Conservation (phyloP, 2,888 invertebrate species). For the Arctia plantaginis region DNA sequence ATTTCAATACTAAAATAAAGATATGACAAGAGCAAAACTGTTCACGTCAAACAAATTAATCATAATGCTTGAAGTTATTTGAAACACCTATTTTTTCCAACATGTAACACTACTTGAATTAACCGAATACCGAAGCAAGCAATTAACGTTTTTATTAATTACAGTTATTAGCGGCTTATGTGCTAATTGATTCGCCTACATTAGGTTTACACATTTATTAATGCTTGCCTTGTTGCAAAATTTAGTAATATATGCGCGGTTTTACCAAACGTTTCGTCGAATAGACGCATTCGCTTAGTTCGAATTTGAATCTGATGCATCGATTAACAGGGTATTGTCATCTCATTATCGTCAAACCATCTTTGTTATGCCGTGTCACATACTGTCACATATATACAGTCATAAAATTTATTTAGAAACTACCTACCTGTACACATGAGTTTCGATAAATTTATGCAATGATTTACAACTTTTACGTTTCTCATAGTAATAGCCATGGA, state of each 20-base stretch:
- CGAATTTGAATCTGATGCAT: slow-evolving; percentile 21
- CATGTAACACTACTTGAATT: neutral
- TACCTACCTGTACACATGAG: neutral
- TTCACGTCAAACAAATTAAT: neutral
- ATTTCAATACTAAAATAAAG: neutral
- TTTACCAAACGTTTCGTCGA: slow-evolving; percentile 3
- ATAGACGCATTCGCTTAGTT: slow-evolving; percentile 1
- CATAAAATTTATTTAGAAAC: neutral
- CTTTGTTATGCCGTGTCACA: neutral
- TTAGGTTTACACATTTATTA: slow-evolving; percentile 33
- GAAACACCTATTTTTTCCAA: slow-evolving; percentile 6
- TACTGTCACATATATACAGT: too few relatives aligned
- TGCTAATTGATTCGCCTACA: slow-evolving; percentile 50
- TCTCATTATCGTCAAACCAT: slow-evolving; percentile 1
- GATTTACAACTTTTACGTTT: neutral
- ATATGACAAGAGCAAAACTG: neutral
- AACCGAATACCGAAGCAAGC: slow-evolving; percentile 1
- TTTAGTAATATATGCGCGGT: slow-evolving; percentile 10
- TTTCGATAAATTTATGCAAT: neutral
- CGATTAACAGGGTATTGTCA: slow-evolving; percentile 13
- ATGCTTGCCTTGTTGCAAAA: slow-evolving; percentile 19
- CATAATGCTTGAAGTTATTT: slow-evolving; percentile 17
- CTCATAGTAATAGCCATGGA: too few relatives aligned
- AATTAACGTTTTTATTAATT: slow-evolving; percentile 38
- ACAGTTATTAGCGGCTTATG: slow-evolving; percentile 34